phyloP scores from a whole-genome alignment of 1,140 invertebrate species.

The Neuroterus valhalla region DNA sequence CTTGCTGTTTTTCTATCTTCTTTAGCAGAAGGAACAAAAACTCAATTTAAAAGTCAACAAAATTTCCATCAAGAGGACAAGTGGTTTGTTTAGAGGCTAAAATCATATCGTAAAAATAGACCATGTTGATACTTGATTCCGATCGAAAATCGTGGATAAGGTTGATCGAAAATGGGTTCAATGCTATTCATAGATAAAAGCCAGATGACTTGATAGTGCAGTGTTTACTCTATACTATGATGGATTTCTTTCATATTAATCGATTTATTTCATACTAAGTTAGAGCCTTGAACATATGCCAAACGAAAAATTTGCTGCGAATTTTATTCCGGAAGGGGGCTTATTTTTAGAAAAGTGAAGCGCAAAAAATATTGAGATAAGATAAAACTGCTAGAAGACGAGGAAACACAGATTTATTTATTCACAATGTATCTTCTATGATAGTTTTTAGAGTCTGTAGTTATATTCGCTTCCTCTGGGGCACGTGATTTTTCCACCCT shows the following conservation, averaged over 20 bases:
- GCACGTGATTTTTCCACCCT: slow-evolving; percentile 5
- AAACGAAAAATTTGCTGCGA: slow-evolving; percentile 27
- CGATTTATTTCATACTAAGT: too few species aligned
- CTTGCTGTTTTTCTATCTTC: too few species aligned
- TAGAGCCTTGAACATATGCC: slow-evolving; percentile 21
- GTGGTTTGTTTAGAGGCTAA: neutral
- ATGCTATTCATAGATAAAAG: slow-evolving; percentile 8
- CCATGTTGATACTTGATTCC: neutral
- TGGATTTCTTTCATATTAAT: slow-evolving; percentile 16
- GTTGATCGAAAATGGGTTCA: neutral
- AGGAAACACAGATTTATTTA: slow-evolving; percentile 19
- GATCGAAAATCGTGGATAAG: neutral
- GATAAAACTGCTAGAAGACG: neutral
- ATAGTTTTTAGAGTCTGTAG: neutral
- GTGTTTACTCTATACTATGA: slow-evolving; percentile 9
- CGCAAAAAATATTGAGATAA: neutral
- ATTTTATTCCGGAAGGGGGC: slow-evolving; percentile 11
- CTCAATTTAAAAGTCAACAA: too few species aligned
- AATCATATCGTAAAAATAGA: neutral
- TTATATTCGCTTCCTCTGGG: neutral
- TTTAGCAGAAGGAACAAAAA: too few species aligned
- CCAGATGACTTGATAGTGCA: slow-evolving; percentile 17
- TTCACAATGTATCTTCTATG: neutral
- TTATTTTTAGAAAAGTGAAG: slow-evolving; percentile 1
- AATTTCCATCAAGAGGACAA: too few species aligned